Evolutionary conservation across 2,797 vertebrate genomes (phyloP).

Genomic region (Cuniculus paca): DNA sequence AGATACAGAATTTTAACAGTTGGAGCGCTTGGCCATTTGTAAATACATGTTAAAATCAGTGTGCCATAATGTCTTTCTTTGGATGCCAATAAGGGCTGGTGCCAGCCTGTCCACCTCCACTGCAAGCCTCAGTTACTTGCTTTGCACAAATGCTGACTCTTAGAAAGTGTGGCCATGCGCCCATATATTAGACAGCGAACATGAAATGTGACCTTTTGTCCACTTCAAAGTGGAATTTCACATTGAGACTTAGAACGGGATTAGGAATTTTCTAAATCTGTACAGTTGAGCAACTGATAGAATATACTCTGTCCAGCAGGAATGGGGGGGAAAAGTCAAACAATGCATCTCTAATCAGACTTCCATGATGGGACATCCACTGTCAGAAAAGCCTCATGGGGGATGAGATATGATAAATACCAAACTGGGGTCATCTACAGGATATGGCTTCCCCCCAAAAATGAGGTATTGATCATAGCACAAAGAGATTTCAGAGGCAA

Average conservation of each 20-base stretch:
- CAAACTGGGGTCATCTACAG: constrained; percentile 79
- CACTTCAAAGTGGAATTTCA: neutral
- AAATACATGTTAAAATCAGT: neutral
- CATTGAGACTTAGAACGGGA: neutral
- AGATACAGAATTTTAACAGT: neutral
- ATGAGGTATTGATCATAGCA: constrained; percentile 86
- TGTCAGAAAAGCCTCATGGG: constrained; percentile 77
- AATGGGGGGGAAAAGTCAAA: neutral
- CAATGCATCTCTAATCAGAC: neutral
- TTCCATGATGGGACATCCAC: constrained; percentile 30
- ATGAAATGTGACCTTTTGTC: neutral
- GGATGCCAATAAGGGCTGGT: neutral
- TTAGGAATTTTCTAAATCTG: neutral
- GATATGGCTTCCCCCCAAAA: constrained; percentile 81
- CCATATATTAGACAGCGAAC: neutral
- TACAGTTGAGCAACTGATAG: neutral
- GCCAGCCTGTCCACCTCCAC: neutral
- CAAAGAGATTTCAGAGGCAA: constrained; percentile 86
- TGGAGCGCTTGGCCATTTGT: constrained; percentile 18
- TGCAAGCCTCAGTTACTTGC: neutral
- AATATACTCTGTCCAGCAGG: neutral
- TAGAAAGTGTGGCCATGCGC: neutral
- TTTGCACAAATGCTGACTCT: neutral
- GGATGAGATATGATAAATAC: constrained; percentile 82
- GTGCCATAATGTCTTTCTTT: neutral